phyloP scores from a whole-genome alignment of 2,113 vertebrate genomes.

The Rhabdomys dilectus region DNA sequence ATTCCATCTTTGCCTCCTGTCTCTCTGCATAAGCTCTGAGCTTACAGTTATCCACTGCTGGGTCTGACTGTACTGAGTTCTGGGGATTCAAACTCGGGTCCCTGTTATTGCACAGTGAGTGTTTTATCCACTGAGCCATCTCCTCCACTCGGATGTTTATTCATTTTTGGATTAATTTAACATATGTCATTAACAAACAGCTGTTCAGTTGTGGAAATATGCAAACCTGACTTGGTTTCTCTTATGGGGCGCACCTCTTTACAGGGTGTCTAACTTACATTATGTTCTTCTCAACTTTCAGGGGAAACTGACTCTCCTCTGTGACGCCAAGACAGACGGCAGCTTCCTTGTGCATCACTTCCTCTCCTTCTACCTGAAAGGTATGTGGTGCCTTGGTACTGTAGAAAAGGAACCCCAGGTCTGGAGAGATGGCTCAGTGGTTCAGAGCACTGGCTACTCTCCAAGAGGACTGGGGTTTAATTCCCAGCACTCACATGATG shows the following conservation, averaged over 20 bases:
- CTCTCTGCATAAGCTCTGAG: too few relatives aligned
- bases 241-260: background rate
- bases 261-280: background rate
- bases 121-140: background rate
- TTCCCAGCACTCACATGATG: background rate
- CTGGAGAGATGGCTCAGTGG: background rate
- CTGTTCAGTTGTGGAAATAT: background rate
- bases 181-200: background rate
- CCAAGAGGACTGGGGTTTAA: background rate
- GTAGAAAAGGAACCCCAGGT: background rate
- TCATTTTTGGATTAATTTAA: background rate
- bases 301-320: slow-evolving; percentile 91
- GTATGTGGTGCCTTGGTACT: slow-evolving; percentile 82
- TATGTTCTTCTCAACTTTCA: slow-evolving; percentile 74
- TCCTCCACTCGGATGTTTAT: background rate
- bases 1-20: background rate
- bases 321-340: slow-evolving; percentile 92
- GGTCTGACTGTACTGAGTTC: background rate
- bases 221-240: background rate
- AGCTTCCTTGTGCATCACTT: slow-evolving; percentile 97
- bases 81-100: background rate
- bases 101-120: background rate
- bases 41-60: background rate
- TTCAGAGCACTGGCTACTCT: background rate
- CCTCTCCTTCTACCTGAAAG: slow-evolving; percentile 95